A percentile compares a stretch with the other conserved stretches of the same genome.
These are phyloP conservation scores for Acrobasis consociella DNA, from an alignment of 2,888 invertebrate genomes.

Conservation along the genomic window DNA sequence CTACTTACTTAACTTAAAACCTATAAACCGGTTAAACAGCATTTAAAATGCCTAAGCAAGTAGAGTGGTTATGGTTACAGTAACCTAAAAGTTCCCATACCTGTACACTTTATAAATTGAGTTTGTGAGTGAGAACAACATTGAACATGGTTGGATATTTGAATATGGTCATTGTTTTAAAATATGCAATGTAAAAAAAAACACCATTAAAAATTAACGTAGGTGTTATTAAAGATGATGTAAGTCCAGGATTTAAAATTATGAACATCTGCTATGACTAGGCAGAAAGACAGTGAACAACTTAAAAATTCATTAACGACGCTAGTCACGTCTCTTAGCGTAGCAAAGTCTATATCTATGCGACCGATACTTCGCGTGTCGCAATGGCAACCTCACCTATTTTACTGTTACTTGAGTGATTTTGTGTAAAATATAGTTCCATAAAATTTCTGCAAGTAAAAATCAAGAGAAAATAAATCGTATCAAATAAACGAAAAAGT, in stretches of 20 bases:
- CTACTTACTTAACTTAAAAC: not conserved
- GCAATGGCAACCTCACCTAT: slow-evolving; percentile 57
- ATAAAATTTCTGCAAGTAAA: not conserved
- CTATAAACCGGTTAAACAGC: slow-evolving; percentile 27
- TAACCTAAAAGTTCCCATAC: not conserved
- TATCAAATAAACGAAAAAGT: no score
- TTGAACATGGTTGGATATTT: no score
- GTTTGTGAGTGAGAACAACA: no score
- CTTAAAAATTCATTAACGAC: slow-evolving; percentile 52
- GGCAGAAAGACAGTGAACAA: slow-evolving; percentile 43
- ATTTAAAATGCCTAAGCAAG: slow-evolving; percentile 23
- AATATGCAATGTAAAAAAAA: not conserved
- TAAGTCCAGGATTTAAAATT: slow-evolving; percentile 4
- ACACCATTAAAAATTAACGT: not conserved
- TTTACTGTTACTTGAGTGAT: slow-evolving; percentile 54
- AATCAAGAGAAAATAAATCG: no score
- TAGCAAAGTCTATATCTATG: slow-evolving; percentile 68
- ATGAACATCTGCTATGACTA: slow-evolving; percentile 6
- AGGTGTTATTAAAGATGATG: not conserved
- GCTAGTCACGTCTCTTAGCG: slow-evolving; percentile 65
- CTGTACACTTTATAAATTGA: not conserved
- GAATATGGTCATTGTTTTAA: no score
- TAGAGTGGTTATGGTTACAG: slow-evolving; percentile 20
- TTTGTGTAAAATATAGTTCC: not conserved
- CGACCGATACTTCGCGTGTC: slow-evolving; percentile 60